Evolutionary conservation across 2,888 invertebrate genomes (phyloP).

Genomic region (Drosophila buzzatii): DNA sequence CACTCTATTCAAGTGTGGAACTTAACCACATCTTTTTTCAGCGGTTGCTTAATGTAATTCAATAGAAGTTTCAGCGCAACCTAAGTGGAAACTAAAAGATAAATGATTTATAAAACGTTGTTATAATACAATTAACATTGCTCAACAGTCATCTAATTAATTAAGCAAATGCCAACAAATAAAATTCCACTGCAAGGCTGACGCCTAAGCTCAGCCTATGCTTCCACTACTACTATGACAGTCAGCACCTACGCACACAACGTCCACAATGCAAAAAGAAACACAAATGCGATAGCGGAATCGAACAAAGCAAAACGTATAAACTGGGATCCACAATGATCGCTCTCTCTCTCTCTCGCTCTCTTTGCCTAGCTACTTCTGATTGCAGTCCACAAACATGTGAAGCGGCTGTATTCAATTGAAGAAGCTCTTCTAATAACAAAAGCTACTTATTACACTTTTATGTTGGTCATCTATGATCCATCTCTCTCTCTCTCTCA

Average conservation of each 20-base stretch:
- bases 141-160: neutral
- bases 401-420: too few relatives aligned
- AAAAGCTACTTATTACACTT: neutral
- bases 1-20: neutral
- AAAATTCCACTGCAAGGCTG: neutral
- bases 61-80: neutral
- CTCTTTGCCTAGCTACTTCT: neutral
- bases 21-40: too few relatives aligned
- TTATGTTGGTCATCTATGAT: neutral
- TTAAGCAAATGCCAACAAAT: neutral
- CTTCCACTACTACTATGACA: neutral
- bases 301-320: neutral
- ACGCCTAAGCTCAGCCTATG: neutral
- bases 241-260: neutral
- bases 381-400: neutral
- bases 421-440: neutral
- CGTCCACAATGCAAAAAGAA: neutral
- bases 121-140: neutral
- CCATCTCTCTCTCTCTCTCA: neutral
- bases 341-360: constrained; percentile 1
- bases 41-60: neutral
- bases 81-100: neutral
- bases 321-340: neutral
- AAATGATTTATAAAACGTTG: neutral
- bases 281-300: neutral